Base-by-base conservation (phyloP, 2,888 invertebrate genomes). In the Monoplex corrugatus region DNA sequence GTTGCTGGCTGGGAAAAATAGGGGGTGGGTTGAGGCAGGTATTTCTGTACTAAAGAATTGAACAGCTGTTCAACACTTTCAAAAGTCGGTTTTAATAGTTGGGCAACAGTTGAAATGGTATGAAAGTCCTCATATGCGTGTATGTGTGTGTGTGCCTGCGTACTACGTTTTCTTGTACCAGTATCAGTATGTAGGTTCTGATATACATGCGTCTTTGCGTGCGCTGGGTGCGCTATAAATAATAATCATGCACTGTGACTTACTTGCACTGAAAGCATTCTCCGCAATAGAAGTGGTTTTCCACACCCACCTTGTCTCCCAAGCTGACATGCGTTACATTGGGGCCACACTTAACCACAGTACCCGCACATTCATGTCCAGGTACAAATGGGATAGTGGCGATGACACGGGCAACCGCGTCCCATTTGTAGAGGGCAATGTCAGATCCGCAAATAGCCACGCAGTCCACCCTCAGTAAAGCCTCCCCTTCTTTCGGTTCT, bases 241-340 rank as follows among this genome's bases (percentile, higher is more conserved):
- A n/a, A n/a, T n/a, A n/a, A n/a, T n/a, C n/a, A n/a, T n/a, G n/a
- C n/a, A n/a, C n/a, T n/a, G n/a, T 8, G 10, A 68, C 83, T 32
- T 35, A 90, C 43, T 90, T 88, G 89, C 95, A 95, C 91, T 94
- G 94, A 87, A 92, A 94, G 90, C 95, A 95, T 1, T 91, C 72
- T 2, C 94, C 95, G 87, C 95, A 95, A 91, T 91, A 95, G 89
- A 94, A 95, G 89, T 95, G 95, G 87, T 95, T 95, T 91, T 95
- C 95, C 45, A 95, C 95, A 0, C 94, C 94, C 6, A 95, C 94
- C 85, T 92, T 93, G 16, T 93, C 92, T 0, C 95, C 95, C 5
- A 94, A 72, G 2, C 92, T 89, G n/a, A 95, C 89, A 35, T 90
- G 90, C 16, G 23, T 68, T n/a, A 94, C 94, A 43, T 94, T 91